Evolutionary conservation across 1,140 invertebrate genomes (phyloP), one percentile per base, ranked within the genome.

Genomic region (Heliconius hermathena): DNA sequence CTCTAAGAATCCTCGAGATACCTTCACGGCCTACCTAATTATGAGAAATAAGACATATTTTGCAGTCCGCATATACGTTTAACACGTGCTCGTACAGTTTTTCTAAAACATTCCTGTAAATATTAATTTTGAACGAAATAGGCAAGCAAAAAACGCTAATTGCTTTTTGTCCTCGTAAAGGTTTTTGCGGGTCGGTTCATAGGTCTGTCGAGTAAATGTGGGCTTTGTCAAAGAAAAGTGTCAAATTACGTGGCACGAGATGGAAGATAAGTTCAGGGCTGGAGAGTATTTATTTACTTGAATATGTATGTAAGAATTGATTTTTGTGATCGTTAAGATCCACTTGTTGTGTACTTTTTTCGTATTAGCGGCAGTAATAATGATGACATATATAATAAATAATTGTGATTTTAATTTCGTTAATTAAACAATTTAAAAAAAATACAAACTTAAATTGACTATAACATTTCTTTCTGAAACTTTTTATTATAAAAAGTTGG

Each of bases 211-310:
- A 90, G 90, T 89, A 93, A 94, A 93, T 92, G 90, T 93, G 92
- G 90, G 88, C 89, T 92, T 93, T 93, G 93, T 93, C 92, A 93
- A 86, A 60, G 91, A 87, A 94, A 94, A 94, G 93, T 94, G 93
- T 94, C 92, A 93, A 93, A 92, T 94, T 94, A 93, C 93, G 85
- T 90, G 86, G 90, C 91, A 92, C 92, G 91, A 94, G 91, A 93
- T 92, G 88, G 79, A 11, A 91, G 90, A 93, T 93, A 90, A 88
- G 70, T 1, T 38, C 82, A 94, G 93, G 91, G 93, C 74, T 93
- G 90, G 60, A 29, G 26, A 66, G 22, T 26, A 60, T 66, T 13
- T 66, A 66, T 29, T 66, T 66, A 66, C n/a, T 26, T 60, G n/a
- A 26, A 60, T 26, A n/a, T n/a, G 52, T n/a, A 6, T 52, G 60